A percentile compares a stretch with the other conserved stretches of the same genome.
These are phyloP conservation scores for Caenorhabditis japonica DNA, from an alignment of 2,888 invertebrate species.

Conservation along the genomic window DNA sequence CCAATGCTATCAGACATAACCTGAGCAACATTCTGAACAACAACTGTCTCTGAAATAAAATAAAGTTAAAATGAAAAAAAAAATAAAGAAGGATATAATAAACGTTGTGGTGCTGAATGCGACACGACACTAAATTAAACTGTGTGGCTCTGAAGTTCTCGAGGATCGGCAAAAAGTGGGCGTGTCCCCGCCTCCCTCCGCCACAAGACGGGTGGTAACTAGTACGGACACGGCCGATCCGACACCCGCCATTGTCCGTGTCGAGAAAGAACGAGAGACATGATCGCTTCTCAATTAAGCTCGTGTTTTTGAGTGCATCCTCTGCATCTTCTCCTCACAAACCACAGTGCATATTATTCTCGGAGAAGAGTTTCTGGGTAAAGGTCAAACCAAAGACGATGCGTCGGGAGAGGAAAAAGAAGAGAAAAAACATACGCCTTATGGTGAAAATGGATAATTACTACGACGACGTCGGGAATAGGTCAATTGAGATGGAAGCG, in stretches of 20 bases:
- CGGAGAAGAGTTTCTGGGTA: slow-evolving; percentile 42
- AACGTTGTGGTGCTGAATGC: no score
- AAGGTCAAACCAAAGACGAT: slow-evolving; percentile 33
- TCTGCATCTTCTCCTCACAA: background rate
- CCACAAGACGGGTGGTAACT: slow-evolving; percentile 27
- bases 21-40: slow-evolving; percentile 26
- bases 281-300: slow-evolving; percentile 47
- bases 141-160: slow-evolving; percentile 6
- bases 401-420: background rate
- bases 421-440: background rate
- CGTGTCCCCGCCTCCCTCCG: no score
- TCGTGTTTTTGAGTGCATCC: slow-evolving; percentile 31
- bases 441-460: slow-evolving; percentile 41
- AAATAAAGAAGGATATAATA: background rate
- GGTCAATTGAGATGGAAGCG: slow-evolving; percentile 47
- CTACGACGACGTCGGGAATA: slow-evolving; percentile 32
- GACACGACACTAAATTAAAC: slow-evolving; percentile 35
- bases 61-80: background rate
- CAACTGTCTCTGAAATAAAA: background rate
- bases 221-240: slow-evolving; percentile 25
- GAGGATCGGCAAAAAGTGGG: slow-evolving; percentile 23
- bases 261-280: slow-evolving; percentile 6
- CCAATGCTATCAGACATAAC: slow-evolving; percentile 13
- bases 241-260: slow-evolving; percentile 10
- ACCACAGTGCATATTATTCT: slow-evolving; percentile 40